A percentile compares a stretch with the other conserved stretches of the same genome.
Evolutionary conservation across 2,888 invertebrate species (phyloP).

Genomic region (Cryptocheilus praepositus): DNA sequence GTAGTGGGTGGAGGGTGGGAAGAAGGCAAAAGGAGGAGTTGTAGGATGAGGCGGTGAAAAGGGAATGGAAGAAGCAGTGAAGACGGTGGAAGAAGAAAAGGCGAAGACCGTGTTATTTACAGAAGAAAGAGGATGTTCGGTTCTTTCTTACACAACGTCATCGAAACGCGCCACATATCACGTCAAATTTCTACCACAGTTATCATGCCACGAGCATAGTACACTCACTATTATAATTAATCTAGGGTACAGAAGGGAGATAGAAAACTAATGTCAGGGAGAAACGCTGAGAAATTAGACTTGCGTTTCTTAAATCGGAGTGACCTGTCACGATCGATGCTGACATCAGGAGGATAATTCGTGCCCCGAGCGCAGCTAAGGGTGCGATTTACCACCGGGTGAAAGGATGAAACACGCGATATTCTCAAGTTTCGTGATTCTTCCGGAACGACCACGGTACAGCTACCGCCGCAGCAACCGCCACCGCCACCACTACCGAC

Average conservation of each 20-base stretch:
- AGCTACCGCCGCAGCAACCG: too few relatives aligned
- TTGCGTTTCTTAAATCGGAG: constrained; percentile 8
- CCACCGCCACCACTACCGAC: too few relatives aligned
- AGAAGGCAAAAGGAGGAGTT: constrained; percentile 12
- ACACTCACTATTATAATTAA: too few relatives aligned
- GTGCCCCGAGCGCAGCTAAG: too few relatives aligned
- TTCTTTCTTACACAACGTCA: too few relatives aligned
- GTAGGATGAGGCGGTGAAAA: background rate
- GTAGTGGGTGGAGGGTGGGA: background rate
- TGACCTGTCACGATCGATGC: background rate
- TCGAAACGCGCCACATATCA: too few relatives aligned
- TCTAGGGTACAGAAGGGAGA: background rate
- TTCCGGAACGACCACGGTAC: too few relatives aligned
- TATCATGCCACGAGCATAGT: background rate
- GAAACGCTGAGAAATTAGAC: constrained; percentile 11
- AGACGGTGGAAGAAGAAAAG: constrained; percentile 14
- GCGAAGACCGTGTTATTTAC: constrained; percentile 1
- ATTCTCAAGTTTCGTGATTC: too few relatives aligned
- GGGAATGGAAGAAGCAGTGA: constrained; percentile 8
- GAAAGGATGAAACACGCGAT: too few relatives aligned
- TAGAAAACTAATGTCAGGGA: constrained; percentile 11
- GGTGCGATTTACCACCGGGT: too few relatives aligned
- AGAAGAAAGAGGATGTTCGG: background rate
- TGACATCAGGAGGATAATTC: too few relatives aligned
- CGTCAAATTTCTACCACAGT: too few relatives aligned